Conservation (phyloP, 2,888 invertebrate species). For the Platerodrilus igneus region DNA sequence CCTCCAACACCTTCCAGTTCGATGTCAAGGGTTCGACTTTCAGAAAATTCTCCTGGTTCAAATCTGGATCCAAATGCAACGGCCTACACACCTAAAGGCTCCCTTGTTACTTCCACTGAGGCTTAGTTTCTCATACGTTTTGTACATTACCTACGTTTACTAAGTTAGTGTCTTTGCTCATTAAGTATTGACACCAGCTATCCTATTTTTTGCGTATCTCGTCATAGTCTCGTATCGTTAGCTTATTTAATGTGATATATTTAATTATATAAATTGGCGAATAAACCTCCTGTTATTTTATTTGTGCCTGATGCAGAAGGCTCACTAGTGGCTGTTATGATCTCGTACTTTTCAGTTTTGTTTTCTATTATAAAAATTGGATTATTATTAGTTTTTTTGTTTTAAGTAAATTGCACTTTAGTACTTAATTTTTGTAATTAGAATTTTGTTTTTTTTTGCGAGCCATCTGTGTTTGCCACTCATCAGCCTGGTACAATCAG, state of each 20-base stretch:
- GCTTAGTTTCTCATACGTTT: constrained; percentile 41
- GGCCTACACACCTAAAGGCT: constrained; percentile 81
- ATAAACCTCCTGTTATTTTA: constrained; percentile 31
- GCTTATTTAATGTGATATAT: constrained; percentile 45
- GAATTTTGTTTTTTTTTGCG: constrained; percentile 4
- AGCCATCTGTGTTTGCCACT: too few species aligned
- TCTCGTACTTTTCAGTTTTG: too few species aligned
- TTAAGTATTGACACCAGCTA: constrained; percentile 16
- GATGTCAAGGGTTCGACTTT: constrained; percentile 59
- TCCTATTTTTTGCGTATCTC: constrained; percentile 23
- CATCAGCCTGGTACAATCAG: too few species aligned
- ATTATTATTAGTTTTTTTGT: constrained; percentile 31
- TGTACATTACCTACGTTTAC: constrained; percentile 2
- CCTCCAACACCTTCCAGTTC: constrained; percentile 52
- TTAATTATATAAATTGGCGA: constrained; percentile 34
- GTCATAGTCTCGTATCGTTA: constrained; percentile 36
- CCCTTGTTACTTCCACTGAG: constrained; percentile 57
- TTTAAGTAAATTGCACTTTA: constrained; percentile 6
- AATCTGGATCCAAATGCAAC: constrained; percentile 85
- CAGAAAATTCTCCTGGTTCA: constrained; percentile 49
- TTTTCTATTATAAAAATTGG: too few species aligned
- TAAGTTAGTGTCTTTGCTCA: constrained; percentile 11
- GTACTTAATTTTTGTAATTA: constrained; percentile 3
- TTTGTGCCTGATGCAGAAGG: constrained; percentile 33
- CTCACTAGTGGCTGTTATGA: constrained; percentile 39